Percentiles rank a stretch among this genome's conserved stretches.
Evolutionary conservation across 2,797 vertebrate genomes (phyloP).

Genomic region (Gambelia wislizenii): DNA sequence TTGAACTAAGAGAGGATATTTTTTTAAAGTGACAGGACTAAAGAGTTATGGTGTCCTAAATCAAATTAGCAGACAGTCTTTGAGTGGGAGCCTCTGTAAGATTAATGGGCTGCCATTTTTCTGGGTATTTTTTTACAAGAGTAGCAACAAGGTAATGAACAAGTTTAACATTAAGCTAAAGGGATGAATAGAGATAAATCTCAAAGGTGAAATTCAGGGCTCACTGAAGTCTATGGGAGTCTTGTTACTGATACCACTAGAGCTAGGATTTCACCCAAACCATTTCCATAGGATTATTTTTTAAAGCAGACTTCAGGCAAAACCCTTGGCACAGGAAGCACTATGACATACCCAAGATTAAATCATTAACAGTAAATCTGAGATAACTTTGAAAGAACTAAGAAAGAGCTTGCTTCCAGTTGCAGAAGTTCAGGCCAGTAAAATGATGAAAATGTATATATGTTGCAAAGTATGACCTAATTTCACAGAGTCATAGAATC

Average conservation of each 20-base stretch:
- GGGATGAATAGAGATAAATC: conserved; percentile 52
- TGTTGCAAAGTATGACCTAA: conserved; percentile 1
- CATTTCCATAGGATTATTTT: not conserved
- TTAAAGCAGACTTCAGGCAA: conserved; percentile 35
- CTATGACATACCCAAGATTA: conserved; percentile 27
- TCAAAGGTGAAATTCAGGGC: not conserved
- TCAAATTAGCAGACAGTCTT: conserved; percentile 43
- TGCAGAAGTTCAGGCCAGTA: conserved; percentile 1
- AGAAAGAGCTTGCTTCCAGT: conserved; percentile 4
- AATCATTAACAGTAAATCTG: conserved; percentile 47
- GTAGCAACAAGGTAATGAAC: conserved; percentile 50
- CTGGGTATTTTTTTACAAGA: conserved; percentile 2
- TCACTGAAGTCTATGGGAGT: not conserved
- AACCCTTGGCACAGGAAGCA: conserved; percentile 9
- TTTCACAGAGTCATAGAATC: too few relatives aligned
- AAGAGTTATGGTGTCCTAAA: conserved; percentile 55
- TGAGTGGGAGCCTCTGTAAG: conserved; percentile 44
- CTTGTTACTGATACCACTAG: conserved; percentile 5
- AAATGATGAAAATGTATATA: not conserved
- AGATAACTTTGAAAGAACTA: fast-evolving
- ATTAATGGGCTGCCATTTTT: conserved; percentile 47
- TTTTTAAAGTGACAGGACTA: not conserved
- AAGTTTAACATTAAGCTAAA: conserved; percentile 61
- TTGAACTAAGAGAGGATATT: conserved; percentile 2
- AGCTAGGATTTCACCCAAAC: not conserved